Conservation (phyloP, 1,140 invertebrate genomes). For the Streblospio benedicti region DNA sequence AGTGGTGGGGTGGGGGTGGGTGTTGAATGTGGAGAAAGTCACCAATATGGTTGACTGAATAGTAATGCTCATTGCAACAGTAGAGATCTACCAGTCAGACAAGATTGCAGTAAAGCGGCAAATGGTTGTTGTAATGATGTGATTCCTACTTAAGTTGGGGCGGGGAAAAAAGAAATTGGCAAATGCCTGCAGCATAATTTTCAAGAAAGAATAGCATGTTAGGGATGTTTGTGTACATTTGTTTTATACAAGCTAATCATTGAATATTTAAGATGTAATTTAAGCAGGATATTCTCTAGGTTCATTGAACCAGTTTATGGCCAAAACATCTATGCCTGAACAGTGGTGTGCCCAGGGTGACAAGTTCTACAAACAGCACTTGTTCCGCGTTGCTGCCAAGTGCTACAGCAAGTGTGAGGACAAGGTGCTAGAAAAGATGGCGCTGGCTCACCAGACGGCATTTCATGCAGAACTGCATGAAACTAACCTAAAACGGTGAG, state of each 20-base stretch:
- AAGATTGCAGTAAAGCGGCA: no score
- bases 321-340: constrained; percentile 28
- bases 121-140: not conserved
- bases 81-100: no score
- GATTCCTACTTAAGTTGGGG: not conserved
- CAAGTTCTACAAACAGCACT: constrained; percentile 30
- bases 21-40: no score
- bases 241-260: not conserved
- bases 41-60: no score
- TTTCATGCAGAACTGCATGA: no score
- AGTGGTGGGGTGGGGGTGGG: no score
- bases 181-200: no score
- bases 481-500: no score
- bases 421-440: constrained; percentile 26
- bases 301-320: constrained; percentile 28
- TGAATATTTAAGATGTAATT: no score
- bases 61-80: no score
- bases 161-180: no score
- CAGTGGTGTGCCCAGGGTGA: constrained; percentile 35
- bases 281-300: constrained; percentile 7
- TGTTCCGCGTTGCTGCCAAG: constrained; percentile 37
- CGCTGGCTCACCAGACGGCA: constrained; percentile 31
- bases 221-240: not conserved
- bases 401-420: constrained; percentile 28
- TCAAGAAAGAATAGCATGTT: not conserved